These are phyloP conservation scores for Phlogophora meticulosa DNA, from an alignment of 2,888 invertebrate species.

Conservation along the genomic window DNA sequence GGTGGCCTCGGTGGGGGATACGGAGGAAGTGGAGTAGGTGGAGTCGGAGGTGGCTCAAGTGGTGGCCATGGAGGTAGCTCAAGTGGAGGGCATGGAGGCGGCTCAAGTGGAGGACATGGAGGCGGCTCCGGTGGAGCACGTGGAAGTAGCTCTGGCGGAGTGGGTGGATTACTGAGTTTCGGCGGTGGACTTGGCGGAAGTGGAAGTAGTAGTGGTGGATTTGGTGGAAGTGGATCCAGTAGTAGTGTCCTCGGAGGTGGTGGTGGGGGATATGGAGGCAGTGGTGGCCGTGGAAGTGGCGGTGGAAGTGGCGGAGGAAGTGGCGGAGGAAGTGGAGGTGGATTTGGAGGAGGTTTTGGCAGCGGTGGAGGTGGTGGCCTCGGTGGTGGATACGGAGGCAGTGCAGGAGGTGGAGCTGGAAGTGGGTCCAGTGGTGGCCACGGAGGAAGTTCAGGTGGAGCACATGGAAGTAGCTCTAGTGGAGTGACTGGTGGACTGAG, in stretches of 20 bases:
- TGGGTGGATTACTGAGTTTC: conserved; percentile 34
- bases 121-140: conserved; percentile 52
- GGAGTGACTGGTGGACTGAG: conserved; percentile 39
- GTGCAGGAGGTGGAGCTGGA: conserved; percentile 39
- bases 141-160: conserved; percentile 33
- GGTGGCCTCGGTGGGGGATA: conserved; percentile 23
- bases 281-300: conserved; percentile 51
- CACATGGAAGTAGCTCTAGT: conserved; percentile 31
- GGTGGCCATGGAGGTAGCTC: conserved; percentile 14
- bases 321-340: conserved; percentile 11
- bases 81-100: conserved; percentile 42
- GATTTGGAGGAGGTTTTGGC: conserved; percentile 26
- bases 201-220: conserved; percentile 73
- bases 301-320: conserved; percentile 25
- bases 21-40: conserved; percentile 22
- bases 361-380: conserved; percentile 19
- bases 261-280: conserved; percentile 18
- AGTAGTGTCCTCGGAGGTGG: conserved; percentile 14
- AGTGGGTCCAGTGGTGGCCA: conserved; percentile 67
- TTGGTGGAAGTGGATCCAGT: conserved; percentile 40
- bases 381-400: conserved; percentile 46
- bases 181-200: conserved; percentile 49
- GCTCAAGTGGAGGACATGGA: conserved; percentile 68
- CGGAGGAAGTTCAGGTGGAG: conserved; percentile 58
- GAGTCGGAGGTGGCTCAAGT: conserved; percentile 25